Evolutionary conservation across 2,113 vertebrate genomes (phyloP), one percentile per base, ranked within the genome.

Genomic region (Diphyllodes magnificus): DNA sequence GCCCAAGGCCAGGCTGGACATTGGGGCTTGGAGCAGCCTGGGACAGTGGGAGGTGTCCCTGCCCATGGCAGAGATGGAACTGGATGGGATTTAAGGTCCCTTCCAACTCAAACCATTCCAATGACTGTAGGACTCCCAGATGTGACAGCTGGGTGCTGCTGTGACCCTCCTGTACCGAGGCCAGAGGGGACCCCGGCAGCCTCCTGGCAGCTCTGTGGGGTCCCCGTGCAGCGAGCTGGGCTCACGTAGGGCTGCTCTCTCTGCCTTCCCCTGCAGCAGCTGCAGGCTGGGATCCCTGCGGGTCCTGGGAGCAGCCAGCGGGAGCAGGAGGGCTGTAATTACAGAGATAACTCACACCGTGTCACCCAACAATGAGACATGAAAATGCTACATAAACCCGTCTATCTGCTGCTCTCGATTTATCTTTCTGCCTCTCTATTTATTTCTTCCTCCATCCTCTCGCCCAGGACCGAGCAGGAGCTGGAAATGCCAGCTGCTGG

Each of bases 401-500:
- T 91, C 94, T 68, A 51, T 82, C 97, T 87, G 85, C 25, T n/a
- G 73, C 61, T 90, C 94, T 70, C 69, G 0, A 95, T 96, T 97
- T 93, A 96, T 96, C 94, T 97, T 66, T 33, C 83, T 95, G 83
- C 72, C 77, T 94, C 88, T 93, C 85, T 45, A 63, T 82, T 81
- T 86, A 93, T 91, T 93, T 79, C 81, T 79, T 88, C 88, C 72
- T 31, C 95, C 91, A 86, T 60, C 93, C 92, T 82, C 68, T 77
- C 16, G 3, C 71, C 68, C 4, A 0, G 92, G 40, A 35, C 82
- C 0, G 40, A 47, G 84, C 83, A 79, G 92, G 91, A 92, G 70
- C 91, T 93, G 92, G 56, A 94, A 96, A 97, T 96, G 95, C 96
- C 96, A 97, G 73, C 92, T 88, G 79, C 93, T 95, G 91, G 50